Conservation (phyloP, 2,797 vertebrate species). For the Manis crassicaudata region DNA sequence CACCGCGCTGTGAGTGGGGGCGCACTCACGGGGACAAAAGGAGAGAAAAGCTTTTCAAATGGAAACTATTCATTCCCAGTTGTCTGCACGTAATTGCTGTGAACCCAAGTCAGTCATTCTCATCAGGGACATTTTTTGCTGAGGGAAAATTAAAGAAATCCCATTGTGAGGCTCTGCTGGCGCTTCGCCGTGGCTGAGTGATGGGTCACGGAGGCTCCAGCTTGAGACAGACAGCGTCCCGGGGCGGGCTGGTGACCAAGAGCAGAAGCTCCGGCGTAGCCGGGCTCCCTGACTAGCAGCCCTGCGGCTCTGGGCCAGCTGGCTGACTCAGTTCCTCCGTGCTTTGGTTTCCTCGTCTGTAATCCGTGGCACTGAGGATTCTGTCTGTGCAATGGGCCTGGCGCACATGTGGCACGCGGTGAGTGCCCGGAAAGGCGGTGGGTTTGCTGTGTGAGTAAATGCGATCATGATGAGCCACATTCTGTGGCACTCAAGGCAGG, state of each 20-base stretch:
- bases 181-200: not conserved
- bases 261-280: fast-evolving
- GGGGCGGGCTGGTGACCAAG: not conserved
- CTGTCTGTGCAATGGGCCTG: fast-evolving
- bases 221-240: fast-evolving
- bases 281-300: not conserved
- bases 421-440: not conserved
- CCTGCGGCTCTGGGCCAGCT: not conserved
- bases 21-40: constrained; percentile 53
- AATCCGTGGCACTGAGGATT: not conserved
- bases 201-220: not conserved
- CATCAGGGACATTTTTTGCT: constrained; percentile 51
- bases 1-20: constrained; percentile 53
- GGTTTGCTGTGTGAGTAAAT: not conserved
- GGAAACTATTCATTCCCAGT: constrained; percentile 50
- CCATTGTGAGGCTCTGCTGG: constrained; percentile 6
- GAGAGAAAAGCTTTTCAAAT: constrained; percentile 61
- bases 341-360: not conserved
- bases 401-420: fast-evolving
- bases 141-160: constrained; percentile 71
- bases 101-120: constrained; percentile 48
- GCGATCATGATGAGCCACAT: not conserved
- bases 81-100: constrained; percentile 49
- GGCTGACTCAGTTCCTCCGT: not conserved
- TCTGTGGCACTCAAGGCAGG: not conserved